Evolutionary conservation across 2,888 invertebrate genomes (phyloP), one percentile per base, ranked within the genome.

Genomic region (Nasonia oneida): DNA sequence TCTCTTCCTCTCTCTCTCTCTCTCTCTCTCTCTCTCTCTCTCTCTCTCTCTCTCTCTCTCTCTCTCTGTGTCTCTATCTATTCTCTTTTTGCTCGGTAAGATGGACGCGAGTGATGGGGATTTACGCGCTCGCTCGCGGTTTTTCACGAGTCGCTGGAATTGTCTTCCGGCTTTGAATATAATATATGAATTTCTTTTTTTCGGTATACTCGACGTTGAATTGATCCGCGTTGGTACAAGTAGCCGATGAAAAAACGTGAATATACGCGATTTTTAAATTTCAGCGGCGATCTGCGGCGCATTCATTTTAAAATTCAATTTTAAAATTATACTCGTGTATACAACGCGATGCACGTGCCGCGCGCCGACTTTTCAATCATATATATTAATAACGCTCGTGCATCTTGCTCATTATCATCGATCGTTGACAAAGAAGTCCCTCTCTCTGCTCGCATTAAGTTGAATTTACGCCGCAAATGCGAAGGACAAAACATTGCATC

Each of bases 321-420:
- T 84, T 74, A 47, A 83, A 77, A 79, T 79, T 84, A 29, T 29
- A 79, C 50, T 73, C 47, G 29, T 42, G 12, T 61, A 47, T 47
- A 12, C 71, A 61, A 6, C 29, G 47, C 39, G 8, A 12, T 47
- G 23, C 23, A 23, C 23, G 23, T 23, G 23, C 23, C 23, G 23
- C 23, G 23, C 23, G 23, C 23, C 23, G 23, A 23, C 23, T 23
- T 23, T 67, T 83, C 73, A 79, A 79, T 76, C 42, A 12, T 82
- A 71, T 61, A 77, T 71, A 77, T 71, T 71, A 77, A 83, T 71
- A 53, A 53, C 83, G 47, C 39, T 6, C n/a, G 79, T 61, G 47
- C 64, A 64, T 84, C 78, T 73, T 78, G 37, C 47, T 84, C 64
- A 79, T 84, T 79, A 79, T 50, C 79, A 79, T 74, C 64, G 78